Evolutionary conservation across 1,140 invertebrate species (phyloP).

Genomic region (Philaenus spumarius): DNA sequence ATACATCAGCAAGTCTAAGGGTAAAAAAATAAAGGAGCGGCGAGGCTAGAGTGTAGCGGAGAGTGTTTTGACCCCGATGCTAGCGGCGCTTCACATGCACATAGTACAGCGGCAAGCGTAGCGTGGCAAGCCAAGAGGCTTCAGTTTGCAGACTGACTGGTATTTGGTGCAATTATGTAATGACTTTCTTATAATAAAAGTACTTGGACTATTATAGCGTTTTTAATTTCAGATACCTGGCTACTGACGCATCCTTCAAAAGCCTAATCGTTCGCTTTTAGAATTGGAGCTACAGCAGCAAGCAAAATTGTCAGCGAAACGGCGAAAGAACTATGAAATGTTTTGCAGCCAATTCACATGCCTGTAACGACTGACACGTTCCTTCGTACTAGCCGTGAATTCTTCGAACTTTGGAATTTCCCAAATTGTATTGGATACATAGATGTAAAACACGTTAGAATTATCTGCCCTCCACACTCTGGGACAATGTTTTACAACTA

Average conservation of each 20-base stretch:
- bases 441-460: constrained; percentile 39
- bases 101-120: no score
- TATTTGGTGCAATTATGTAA: no score
- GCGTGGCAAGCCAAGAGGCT: no score
- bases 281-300: constrained; percentile 10
- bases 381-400: constrained; percentile 2
- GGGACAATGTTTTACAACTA: constrained; percentile 41
- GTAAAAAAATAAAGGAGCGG: no score
- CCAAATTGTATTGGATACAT: constrained; percentile 35
- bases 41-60: no score
- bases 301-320: constrained; percentile 12
- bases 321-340: constrained; percentile 6
- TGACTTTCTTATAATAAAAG: background rate
- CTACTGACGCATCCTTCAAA: constrained; percentile 13
- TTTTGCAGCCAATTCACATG: constrained; percentile 10
- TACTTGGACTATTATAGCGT: background rate
- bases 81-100: no score
- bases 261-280: constrained; percentile 10
- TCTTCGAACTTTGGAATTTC: constrained; percentile 26
- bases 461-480: constrained; percentile 33
- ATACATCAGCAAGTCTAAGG: no score
- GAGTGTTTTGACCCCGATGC: no score
- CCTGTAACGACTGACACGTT: constrained; percentile 7
- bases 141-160: no score
- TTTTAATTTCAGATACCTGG: constrained; percentile 5